Conservation (phyloP, 1,140 invertebrate genomes). For the Pseudomyrmex sp. region DNA sequence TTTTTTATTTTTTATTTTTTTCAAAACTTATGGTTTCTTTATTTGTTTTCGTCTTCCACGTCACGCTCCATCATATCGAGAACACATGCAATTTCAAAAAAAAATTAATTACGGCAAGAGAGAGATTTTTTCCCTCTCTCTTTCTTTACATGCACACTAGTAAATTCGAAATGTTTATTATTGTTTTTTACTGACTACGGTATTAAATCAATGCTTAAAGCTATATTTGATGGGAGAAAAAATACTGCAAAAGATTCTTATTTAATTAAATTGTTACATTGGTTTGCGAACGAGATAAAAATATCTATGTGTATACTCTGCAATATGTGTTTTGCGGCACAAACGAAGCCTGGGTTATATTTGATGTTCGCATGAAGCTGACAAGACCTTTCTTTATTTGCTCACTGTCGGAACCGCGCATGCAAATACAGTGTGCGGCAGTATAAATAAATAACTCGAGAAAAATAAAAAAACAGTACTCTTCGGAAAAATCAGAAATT, state of each 20-base stretch:
- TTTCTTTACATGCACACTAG: no score
- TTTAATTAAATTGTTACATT: neutral
- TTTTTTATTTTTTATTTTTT: no score
- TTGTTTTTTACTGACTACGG: no score
- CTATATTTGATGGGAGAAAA: neutral
- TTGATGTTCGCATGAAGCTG: conserved; percentile 8
- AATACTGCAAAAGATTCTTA: neutral
- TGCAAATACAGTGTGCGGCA: neutral
- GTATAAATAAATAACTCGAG: conserved; percentile 11
- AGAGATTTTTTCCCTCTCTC: no score
- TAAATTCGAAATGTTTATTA: no score
- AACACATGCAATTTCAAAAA: neutral
- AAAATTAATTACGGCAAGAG: conserved; percentile 1
- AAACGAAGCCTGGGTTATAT: neutral
- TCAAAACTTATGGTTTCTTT: neutral
- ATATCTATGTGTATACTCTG: neutral
- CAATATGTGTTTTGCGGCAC: neutral
- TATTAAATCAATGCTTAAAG: neutral
- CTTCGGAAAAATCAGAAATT: neutral
- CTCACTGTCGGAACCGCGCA: neutral
- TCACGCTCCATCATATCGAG: no score
- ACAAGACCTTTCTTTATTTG: conserved; percentile 18
- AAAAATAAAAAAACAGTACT: conserved; percentile 6
- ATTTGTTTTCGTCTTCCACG: no score
- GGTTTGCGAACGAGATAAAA: neutral